Percentiles rank a stretch among this genome's conserved stretches.
Evolutionary conservation across 2,797 vertebrate genomes (phyloP).

Genomic region (Gobionotothen gibberifrons): DNA sequence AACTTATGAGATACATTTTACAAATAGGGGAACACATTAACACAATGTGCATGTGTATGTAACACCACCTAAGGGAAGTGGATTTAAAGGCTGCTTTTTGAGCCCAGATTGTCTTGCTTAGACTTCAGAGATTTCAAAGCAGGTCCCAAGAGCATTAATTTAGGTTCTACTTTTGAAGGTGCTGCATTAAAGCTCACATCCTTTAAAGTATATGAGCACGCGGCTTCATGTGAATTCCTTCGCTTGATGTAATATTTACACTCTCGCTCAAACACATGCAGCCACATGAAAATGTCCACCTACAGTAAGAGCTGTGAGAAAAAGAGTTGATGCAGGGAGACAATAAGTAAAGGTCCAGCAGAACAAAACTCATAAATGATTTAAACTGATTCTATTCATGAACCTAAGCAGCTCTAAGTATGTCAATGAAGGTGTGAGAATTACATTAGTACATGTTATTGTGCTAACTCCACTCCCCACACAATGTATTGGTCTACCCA

Average conservation of each 20-base stretch:
- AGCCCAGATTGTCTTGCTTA: conserved; percentile 13
- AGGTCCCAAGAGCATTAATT: conserved; percentile 41
- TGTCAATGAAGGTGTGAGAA: conserved; percentile 6
- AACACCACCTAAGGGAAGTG: background rate
- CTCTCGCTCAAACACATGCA: background rate
- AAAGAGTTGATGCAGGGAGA: conserved; percentile 26
- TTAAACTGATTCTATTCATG: conserved; percentile 30
- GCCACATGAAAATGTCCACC: conserved; percentile 33
- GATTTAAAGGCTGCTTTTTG: conserved; percentile 25
- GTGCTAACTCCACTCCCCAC: background rate
- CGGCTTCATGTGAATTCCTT: conserved; percentile 21
- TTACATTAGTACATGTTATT: conserved; percentile 10
- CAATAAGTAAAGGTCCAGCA: conserved; percentile 24
- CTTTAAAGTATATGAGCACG: conserved; percentile 34
- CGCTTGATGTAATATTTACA: conserved; percentile 61
- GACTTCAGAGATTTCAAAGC: conserved; percentile 39
- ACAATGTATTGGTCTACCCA: conserved; percentile 5
- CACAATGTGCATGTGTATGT: background rate
- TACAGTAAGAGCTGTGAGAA: conserved; percentile 15
- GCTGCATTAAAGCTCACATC: conserved; percentile 38
- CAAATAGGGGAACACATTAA: background rate
- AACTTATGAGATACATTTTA: background rate
- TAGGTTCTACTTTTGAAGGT: conserved; percentile 36
- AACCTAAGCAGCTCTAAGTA: conserved; percentile 14
- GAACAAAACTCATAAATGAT: conserved; percentile 45